These are phyloP conservation scores for Zenarchopterus dispar DNA, from an alignment of 2,797 vertebrate species.

Conservation along the genomic window DNA sequence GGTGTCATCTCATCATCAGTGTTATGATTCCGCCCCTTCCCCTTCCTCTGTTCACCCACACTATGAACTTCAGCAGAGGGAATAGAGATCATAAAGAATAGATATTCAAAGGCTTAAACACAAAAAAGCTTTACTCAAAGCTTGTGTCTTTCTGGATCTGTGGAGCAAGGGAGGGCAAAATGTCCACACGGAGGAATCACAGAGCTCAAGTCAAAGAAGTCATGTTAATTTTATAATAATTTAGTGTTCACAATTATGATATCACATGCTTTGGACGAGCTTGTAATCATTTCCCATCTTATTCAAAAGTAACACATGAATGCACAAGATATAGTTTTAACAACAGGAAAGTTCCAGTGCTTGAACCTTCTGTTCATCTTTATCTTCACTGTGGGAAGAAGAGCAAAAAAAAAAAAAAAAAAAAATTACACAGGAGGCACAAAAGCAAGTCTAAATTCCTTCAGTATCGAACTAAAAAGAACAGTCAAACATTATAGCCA, in stretches of 20 bases:
- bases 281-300: slow-evolving; percentile 21
- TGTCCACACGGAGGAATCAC: slow-evolving; percentile 74
- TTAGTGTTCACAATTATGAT: slow-evolving; percentile 55
- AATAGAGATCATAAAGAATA: slow-evolving; percentile 84
- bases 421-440: not conserved
- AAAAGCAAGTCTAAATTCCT: not conserved
- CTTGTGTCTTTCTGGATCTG: slow-evolving; percentile 69
- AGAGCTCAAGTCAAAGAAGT: slow-evolving; percentile 53
- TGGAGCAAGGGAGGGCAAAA: slow-evolving; percentile 69
- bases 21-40: slow-evolving; percentile 79
- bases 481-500: too few relatives aligned
- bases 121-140: slow-evolving; percentile 83
- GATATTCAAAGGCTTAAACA: slow-evolving; percentile 82
- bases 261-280: slow-evolving; percentile 21
- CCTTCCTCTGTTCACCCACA: slow-evolving; percentile 75
- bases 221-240: slow-evolving; percentile 54
- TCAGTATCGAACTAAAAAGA: not conserved
- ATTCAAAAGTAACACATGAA: slow-evolving; percentile 35
- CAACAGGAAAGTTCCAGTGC: slow-evolving; percentile 27
- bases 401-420: not conserved
- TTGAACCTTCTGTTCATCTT: slow-evolving; percentile 22
- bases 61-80: slow-evolving; percentile 81
- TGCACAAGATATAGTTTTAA: slow-evolving; percentile 39
- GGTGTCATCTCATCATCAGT: slow-evolving; percentile 83
- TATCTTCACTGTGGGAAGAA: slow-evolving; percentile 17